Evolutionary conservation across 2,113 vertebrate genomes (phyloP).

Genomic region (Rhadina sibilatrix): DNA sequence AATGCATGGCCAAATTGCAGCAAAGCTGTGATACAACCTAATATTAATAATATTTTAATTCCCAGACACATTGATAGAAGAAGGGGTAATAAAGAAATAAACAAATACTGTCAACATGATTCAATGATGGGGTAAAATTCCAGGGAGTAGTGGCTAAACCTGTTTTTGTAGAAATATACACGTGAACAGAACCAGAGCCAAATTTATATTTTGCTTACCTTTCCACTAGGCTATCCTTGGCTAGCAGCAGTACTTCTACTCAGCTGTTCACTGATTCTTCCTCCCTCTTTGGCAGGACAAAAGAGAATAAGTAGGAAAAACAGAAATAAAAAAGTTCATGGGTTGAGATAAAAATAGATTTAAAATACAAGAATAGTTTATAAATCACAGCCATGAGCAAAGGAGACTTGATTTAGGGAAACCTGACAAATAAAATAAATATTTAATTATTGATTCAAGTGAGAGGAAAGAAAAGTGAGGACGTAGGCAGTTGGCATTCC

Average conservation of each 20-base stretch:
- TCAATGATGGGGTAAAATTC: not conserved
- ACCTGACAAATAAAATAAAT: not conserved
- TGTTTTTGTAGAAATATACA: not conserved
- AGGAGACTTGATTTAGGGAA: not conserved
- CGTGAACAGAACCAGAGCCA: not conserved
- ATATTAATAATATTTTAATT: not conserved
- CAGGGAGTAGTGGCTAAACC: not conserved
- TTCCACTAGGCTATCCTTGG: not conserved
- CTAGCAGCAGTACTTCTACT: not conserved
- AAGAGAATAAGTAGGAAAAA: not conserved
- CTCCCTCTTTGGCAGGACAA: not conserved
- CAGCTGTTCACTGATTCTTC: not conserved
- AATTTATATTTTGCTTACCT: not conserved
- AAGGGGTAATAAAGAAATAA: not conserved
- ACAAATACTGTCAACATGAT: not conserved
- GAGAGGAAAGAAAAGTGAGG: not conserved
- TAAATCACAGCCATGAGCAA: accelerated
- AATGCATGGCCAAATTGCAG: not conserved
- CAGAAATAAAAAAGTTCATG: not conserved
- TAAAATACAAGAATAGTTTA: not conserved
- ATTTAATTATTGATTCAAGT: not conserved
- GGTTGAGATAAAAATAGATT: not conserved
- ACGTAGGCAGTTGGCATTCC: not conserved
- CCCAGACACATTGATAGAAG: not conserved
- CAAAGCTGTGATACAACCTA: not conserved